phyloP scores from a whole-genome alignment of 2,888 invertebrate species.

The Dryadula phaetusa region DNA sequence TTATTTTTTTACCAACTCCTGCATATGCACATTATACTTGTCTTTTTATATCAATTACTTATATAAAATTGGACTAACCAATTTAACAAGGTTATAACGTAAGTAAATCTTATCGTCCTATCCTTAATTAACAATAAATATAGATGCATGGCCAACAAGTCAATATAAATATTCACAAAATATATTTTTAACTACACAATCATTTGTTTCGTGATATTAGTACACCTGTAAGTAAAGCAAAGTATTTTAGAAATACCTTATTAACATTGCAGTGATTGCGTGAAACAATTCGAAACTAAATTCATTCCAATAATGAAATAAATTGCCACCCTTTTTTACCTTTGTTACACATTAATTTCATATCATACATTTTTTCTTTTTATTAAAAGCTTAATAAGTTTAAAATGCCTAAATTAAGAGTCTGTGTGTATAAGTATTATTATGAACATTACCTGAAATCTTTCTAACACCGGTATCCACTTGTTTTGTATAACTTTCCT shows the following conservation, averaged over 20 bases:
- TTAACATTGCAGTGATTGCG: conserved; percentile 32
- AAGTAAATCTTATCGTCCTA: no score
- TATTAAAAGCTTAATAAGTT: conserved; percentile 3
- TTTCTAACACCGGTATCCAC: conserved; percentile 95
- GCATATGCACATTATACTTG: background rate
- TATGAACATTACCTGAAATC: conserved; percentile 86
- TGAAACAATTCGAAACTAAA: conserved; percentile 21
- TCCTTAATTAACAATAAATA: no score
- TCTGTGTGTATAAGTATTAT: background rate
- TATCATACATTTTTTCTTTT: background rate
- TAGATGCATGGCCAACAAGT: no score
- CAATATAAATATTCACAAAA: no score
- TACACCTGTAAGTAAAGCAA: background rate
- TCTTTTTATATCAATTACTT: background rate
- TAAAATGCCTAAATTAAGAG: background rate
- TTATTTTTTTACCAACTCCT: background rate
- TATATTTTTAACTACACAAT: no score
- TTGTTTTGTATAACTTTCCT: conserved; percentile 94
- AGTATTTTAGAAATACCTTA: background rate
- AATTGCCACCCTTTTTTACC: background rate
- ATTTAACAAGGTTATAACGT: no score
- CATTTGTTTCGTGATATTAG: background rate
- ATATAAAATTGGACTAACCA: background rate
- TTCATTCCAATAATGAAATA: background rate
- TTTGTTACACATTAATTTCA: background rate